A percentile compares a stretch with the other conserved stretches of the same genome.
phyloP scores from a whole-genome alignment of 2,113 vertebrate genomes.

The Callospermophilus lateralis region DNA sequence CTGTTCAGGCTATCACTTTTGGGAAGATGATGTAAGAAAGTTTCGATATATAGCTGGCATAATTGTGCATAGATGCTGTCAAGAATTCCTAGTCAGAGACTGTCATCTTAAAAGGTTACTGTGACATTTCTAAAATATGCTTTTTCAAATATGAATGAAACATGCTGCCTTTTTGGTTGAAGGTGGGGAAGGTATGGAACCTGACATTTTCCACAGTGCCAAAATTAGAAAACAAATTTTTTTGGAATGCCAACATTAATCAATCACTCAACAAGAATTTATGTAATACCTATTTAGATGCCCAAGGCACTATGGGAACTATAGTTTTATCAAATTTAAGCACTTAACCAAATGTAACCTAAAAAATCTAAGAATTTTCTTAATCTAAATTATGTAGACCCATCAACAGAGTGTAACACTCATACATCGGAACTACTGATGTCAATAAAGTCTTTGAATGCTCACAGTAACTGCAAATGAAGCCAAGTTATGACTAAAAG shows the following conservation, averaged over 20 bases:
- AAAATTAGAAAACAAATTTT: conserved; percentile 83
- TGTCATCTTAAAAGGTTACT: conserved; percentile 87
- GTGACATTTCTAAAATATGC: conserved; percentile 85
- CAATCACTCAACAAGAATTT: conserved; percentile 72
- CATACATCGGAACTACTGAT: background rate
- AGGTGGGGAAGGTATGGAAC: conserved; percentile 75
- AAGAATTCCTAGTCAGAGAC: conserved; percentile 80
- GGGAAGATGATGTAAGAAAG: conserved; percentile 71
- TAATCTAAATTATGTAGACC: background rate
- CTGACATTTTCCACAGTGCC: conserved; percentile 82
- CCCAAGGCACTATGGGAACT: background rate
- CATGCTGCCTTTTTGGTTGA: conserved; percentile 80
- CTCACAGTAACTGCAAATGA: background rate
- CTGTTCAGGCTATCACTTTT: conserved; percentile 75
- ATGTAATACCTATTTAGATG: conserved; percentile 46
- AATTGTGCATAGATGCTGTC: conserved; percentile 81
- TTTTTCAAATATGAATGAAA: conserved; percentile 85
- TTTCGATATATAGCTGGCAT: conserved; percentile 73
- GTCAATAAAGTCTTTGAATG: background rate
- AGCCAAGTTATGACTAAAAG: background rate
- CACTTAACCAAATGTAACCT: conserved; percentile 23
- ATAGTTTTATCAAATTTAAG: conserved; percentile 27
- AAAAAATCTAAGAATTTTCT: conserved; percentile 49
- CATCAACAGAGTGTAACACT: background rate
- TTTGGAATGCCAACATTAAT: conserved; percentile 81